Conservation (phyloP, 2,113 vertebrate species). For the Sialia sialis region DNA sequence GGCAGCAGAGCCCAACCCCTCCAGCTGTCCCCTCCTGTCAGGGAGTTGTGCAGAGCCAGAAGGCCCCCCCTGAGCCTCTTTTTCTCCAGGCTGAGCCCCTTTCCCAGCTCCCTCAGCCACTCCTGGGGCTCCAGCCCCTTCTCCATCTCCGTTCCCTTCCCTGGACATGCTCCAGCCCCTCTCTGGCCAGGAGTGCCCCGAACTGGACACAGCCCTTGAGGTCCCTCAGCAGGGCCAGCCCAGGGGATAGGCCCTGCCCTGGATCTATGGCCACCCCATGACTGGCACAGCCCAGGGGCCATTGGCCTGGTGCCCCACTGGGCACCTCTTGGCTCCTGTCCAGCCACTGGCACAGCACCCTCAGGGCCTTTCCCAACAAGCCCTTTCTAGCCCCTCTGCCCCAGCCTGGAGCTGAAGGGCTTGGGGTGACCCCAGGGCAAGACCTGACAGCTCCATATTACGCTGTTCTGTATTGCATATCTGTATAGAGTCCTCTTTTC, state of each 20-base stretch:
- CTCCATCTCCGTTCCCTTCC: neutral
- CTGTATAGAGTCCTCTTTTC: neutral
- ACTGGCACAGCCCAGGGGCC: neutral
- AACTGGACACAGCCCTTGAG: neutral
- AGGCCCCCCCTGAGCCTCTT: neutral
- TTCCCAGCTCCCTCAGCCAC: neutral
- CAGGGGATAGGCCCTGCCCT: neutral
- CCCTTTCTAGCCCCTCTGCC: neutral
- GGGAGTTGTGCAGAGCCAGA: neutral
- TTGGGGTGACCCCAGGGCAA: neutral
- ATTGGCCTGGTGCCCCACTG: neutral
- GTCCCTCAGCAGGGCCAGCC: neutral
- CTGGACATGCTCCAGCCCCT: neutral
- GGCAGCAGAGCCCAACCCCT: neutral
- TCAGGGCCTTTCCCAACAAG: neutral
- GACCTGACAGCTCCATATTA: rapidly evolving
- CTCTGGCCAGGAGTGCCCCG: neutral
- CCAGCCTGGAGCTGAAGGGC: neutral
- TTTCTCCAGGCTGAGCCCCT: neutral
- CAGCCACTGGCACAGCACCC: neutral
- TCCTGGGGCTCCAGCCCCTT: neutral
- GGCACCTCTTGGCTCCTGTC: neutral
- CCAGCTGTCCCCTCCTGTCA: neutral
- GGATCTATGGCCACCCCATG: neutral
- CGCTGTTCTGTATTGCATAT: rapidly evolving